Evolutionary conservation across 2,113 vertebrate genomes (phyloP).

Genomic region (human): DNA sequence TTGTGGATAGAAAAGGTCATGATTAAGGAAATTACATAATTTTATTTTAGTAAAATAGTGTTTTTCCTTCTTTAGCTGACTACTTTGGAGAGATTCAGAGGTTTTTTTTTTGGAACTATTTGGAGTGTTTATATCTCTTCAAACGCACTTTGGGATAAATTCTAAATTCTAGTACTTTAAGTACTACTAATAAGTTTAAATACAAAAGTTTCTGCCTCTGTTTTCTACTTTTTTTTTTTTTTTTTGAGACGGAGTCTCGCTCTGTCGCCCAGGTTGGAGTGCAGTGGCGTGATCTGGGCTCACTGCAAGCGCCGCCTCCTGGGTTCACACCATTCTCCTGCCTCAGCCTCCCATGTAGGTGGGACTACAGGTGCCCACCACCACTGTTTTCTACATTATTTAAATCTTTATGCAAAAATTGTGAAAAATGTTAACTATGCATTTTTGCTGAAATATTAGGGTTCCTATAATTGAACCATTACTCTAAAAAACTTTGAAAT

Average conservation of each 20-base stretch:
- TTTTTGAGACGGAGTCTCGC: no score
- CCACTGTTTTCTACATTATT: not conserved
- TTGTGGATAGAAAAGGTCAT: not conserved
- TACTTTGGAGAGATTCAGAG: not conserved
- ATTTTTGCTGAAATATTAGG: not conserved
- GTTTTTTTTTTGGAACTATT: not conserved
- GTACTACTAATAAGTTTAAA: not conserved
- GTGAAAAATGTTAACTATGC: not conserved
- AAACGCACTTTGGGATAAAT: not conserved
- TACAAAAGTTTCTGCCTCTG: not conserved
- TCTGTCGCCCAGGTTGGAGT: no score
- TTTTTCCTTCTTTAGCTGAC: not conserved
- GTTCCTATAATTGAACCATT: not conserved
- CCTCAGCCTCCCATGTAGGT: no score
- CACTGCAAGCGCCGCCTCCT: no score
- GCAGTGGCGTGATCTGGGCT: no score
- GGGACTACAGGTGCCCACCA: no score
- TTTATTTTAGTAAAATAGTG: not conserved
- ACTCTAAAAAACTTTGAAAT: not conserved
- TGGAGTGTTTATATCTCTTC: not conserved
- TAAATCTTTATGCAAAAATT: not conserved
- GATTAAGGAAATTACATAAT: not conserved
- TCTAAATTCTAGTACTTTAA: not conserved
- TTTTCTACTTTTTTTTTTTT: not conserved
- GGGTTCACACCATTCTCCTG: no score